Percentiles rank a stretch among this genome's conserved stretches.
Evolutionary conservation across 1,140 invertebrate genomes (phyloP).

Genomic region (Euwallacea fornicatus): DNA sequence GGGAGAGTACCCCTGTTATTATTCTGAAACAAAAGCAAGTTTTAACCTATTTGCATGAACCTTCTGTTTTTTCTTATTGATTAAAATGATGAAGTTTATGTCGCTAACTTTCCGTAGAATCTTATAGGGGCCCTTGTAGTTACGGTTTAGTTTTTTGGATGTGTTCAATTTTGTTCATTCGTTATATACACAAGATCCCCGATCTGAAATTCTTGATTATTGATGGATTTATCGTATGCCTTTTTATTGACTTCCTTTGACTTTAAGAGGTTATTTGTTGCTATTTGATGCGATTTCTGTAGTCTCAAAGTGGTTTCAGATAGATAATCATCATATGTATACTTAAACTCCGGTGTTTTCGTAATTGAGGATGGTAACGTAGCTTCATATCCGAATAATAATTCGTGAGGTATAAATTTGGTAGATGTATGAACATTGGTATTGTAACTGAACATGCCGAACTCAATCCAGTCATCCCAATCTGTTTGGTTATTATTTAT

Average conservation of each 20-base stretch:
- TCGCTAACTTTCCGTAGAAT: background rate
- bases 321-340: conserved; percentile 31
- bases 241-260: conserved; percentile 7
- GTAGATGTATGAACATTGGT: conserved; percentile 44
- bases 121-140: conserved; percentile 11
- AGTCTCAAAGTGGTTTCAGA: background rate
- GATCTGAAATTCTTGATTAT: conserved; percentile 8
- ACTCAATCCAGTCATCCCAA: conserved; percentile 42
- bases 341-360: conserved; percentile 21
- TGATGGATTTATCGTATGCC: conserved; percentile 25
- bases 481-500: conserved; percentile 42
- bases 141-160: conserved; percentile 8
- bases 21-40: background rate
- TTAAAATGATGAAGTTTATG: background rate
- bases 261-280: conserved; percentile 1
- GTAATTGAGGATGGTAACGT: conserved; percentile 32
- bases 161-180: background rate
- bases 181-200: conserved; percentile 25
- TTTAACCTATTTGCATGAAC: background rate
- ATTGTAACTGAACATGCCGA: conserved; percentile 44
- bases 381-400: conserved; percentile 47
- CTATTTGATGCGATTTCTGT: conserved; percentile 23
- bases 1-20: background rate
- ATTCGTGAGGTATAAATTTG: conserved; percentile 44
- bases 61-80: background rate